Conservation (phyloP, 2,113 vertebrate genomes). For the Gulo gulo region DNA sequence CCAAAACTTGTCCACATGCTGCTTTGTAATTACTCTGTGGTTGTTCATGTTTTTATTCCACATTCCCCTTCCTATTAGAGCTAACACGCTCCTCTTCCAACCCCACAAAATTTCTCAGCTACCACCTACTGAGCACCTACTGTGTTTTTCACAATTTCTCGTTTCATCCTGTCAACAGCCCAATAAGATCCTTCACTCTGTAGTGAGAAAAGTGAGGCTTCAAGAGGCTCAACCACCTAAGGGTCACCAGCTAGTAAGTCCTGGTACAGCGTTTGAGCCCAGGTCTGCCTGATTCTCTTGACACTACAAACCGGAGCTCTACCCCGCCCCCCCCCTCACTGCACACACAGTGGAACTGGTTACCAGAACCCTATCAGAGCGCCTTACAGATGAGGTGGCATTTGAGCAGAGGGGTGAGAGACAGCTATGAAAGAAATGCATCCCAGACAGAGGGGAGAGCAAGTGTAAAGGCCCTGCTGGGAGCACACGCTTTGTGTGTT, state of each 20-base stretch:
- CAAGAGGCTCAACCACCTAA: not conserved
- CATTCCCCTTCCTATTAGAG: not conserved
- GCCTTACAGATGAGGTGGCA: not conserved
- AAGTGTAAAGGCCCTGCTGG: not conserved
- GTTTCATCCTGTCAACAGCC: conserved; percentile 28
- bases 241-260: not conserved
- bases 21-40: not conserved
- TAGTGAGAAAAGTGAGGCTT: not conserved
- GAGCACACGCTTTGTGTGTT: not conserved
- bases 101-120: not conserved
- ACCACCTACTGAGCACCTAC: not conserved
- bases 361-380: not conserved
- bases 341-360: not conserved
- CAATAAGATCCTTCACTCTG: not conserved
- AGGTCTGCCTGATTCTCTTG: not conserved
- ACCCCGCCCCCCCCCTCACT: too few relatives aligned
- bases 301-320: not conserved
- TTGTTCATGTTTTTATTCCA: not conserved
- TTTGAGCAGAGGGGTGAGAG: not conserved
- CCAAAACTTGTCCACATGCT: not conserved
- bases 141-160: not conserved
- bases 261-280: not conserved
- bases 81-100: not conserved
- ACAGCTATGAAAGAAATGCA: not conserved
- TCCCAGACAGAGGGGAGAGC: not conserved